phyloP scores from a whole-genome alignment of 2,113 vertebrate genomes.

The Phainopepla nitens region DNA sequence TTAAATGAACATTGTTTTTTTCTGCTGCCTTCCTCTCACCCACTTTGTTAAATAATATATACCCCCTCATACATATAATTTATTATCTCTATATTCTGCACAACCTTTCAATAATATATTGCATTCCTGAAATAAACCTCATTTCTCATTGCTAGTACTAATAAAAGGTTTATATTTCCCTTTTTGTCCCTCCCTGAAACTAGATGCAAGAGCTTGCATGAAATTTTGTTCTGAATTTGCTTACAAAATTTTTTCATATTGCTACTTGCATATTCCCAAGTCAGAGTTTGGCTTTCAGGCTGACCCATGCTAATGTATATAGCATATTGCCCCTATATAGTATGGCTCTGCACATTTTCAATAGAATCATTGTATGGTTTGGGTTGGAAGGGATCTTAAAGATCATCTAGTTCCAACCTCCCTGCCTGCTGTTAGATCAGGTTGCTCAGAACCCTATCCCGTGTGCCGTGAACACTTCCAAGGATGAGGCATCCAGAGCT shows the following conservation, averaged over 20 bases:
- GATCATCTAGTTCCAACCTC: neutral
- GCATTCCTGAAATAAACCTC: neutral
- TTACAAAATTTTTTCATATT: neutral
- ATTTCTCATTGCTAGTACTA: conserved; percentile 1
- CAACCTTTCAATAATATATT: conserved; percentile 44
- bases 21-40: neutral
- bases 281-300: neutral
- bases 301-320: neutral
- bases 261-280: neutral
- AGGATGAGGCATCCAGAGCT: neutral
- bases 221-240: neutral
- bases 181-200: neutral
- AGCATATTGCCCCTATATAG: neutral
- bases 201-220: neutral
- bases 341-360: neutral
- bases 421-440: neutral
- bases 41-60: conserved; percentile 27
- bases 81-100: conserved; percentile 36
- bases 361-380: neutral
- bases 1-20: conserved; percentile 14
- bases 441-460: neutral
- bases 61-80: neutral
- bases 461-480: neutral
- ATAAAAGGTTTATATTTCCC: neutral
- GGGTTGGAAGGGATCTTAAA: neutral